Evolutionary conservation across 1,140 invertebrate species (phyloP).

Genomic region (Tribolium castaneum): DNA sequence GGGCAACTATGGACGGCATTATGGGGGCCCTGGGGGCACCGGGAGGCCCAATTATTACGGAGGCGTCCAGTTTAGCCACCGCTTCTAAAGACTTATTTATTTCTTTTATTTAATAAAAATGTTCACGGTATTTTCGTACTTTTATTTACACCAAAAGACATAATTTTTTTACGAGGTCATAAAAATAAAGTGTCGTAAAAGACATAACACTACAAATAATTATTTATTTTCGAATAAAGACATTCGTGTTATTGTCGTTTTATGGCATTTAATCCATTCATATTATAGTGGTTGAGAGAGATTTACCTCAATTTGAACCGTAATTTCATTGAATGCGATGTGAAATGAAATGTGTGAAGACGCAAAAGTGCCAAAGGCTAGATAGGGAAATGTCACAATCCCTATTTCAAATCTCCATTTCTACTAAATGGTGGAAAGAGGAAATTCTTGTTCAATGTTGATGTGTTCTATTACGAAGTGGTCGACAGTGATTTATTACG

Average conservation of each 20-base stretch:
- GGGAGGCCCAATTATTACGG: slow-evolving; percentile 47
- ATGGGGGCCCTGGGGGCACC: slow-evolving; percentile 48
- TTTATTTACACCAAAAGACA: not conserved
- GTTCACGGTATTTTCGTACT: not conserved
- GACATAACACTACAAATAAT: not conserved
- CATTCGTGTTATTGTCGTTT: slow-evolving; percentile 15
- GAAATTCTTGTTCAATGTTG: not conserved
- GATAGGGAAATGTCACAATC: not conserved
- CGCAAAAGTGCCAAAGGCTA: not conserved
- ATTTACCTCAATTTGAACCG: not conserved
- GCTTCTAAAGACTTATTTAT: slow-evolving; percentile 42
- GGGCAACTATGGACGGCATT: slow-evolving; percentile 48
- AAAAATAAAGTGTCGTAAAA: slow-evolving; percentile 17
- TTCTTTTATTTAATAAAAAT: not conserved
- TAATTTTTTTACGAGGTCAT: not conserved
- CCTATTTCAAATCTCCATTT: not conserved
- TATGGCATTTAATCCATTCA: not conserved
- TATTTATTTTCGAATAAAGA: slow-evolving; percentile 24
- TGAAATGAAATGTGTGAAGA: not conserved
- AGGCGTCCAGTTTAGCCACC: slow-evolving; percentile 44
- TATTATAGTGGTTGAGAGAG: not conserved
- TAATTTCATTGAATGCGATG: not conserved
- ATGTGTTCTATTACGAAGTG: not conserved
- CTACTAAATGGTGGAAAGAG: not conserved
- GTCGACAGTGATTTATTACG: not conserved